Percentiles rank a stretch among this genome's conserved stretches.
Conservation (phyloP, 2,113 vertebrate species). For the Tylochromis polylepis region DNA sequence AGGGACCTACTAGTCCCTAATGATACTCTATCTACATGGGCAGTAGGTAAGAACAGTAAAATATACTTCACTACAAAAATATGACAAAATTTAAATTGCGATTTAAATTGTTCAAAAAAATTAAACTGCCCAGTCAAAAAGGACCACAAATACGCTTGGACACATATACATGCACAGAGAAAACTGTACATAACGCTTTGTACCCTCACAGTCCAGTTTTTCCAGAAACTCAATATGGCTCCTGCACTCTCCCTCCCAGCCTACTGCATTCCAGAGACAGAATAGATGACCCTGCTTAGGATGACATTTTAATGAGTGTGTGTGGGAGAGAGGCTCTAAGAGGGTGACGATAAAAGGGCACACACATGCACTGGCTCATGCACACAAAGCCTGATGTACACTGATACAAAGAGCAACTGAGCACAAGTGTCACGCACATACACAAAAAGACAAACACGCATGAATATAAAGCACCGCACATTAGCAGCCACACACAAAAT, state of each 20-base stretch:
- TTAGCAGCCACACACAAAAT: not conserved
- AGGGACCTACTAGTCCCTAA: not conserved
- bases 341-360: conserved; percentile 36
- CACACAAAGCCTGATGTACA: conserved; percentile 35
- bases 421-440: not conserved
- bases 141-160: not conserved
- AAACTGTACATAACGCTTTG: not conserved
- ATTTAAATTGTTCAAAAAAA: not conserved
- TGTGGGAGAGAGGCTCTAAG: conserved; percentile 51
- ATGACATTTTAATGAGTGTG: conserved; percentile 70
- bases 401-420: conserved; percentile 38
- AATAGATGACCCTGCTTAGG: conserved; percentile 57
- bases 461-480: not conserved
- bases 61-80: not conserved
- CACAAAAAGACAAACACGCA: not conserved
- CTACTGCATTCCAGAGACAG: conserved; percentile 60
- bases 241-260: conserved; percentile 1
- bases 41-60: not conserved
- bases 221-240: conserved; percentile 47
- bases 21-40: not conserved
- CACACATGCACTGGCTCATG: conserved; percentile 12
- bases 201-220: conserved; percentile 1
- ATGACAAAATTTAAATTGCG: not conserved
- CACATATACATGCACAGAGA: not conserved
- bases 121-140: not conserved